These are phyloP conservation scores for Conchocele bisecta DNA, from an alignment of 2,888 invertebrate genomes.

Conservation along the genomic window DNA sequence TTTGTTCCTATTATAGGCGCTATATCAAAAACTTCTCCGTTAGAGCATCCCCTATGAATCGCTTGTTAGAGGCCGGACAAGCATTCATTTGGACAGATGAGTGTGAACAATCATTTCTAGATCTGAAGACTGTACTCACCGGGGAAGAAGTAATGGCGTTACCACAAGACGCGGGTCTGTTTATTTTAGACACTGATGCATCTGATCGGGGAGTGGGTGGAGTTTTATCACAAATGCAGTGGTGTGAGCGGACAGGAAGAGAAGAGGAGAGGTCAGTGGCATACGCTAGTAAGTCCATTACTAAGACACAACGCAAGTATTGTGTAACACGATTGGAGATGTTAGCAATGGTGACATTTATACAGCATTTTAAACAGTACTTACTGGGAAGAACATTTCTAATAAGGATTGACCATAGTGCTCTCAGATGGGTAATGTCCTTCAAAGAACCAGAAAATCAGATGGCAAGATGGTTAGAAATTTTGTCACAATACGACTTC, in stretches of 20 bases:
- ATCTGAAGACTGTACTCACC: constrained; percentile 23
- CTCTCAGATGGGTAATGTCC: constrained; percentile 47
- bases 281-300: constrained; percentile 30
- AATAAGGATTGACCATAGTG: constrained; percentile 58
- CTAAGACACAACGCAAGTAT: background rate
- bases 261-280: constrained; percentile 37
- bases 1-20: constrained; percentile 46
- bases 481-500: constrained; percentile 46
- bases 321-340: constrained; percentile 31
- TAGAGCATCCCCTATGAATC: constrained; percentile 26
- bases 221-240: constrained; percentile 38
- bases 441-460: constrained; percentile 49
- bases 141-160: constrained; percentile 37
- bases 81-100: constrained; percentile 36
- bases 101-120: constrained; percentile 24
- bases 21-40: constrained; percentile 23
- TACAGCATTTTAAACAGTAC: constrained; percentile 59
- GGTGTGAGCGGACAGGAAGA: background rate
- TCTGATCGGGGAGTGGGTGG: constrained; percentile 30
- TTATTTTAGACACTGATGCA: constrained; percentile 25
- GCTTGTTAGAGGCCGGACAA: constrained; percentile 25
- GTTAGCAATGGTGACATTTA: constrained; percentile 48
- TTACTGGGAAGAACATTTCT: constrained; percentile 14
- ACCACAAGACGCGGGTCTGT: constrained; percentile 19
- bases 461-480: constrained; percentile 45